Evolutionary conservation across 2,113 vertebrate species (phyloP), one percentile per base, ranked within the genome.

Genomic region (Damaliscus lunatus): DNA sequence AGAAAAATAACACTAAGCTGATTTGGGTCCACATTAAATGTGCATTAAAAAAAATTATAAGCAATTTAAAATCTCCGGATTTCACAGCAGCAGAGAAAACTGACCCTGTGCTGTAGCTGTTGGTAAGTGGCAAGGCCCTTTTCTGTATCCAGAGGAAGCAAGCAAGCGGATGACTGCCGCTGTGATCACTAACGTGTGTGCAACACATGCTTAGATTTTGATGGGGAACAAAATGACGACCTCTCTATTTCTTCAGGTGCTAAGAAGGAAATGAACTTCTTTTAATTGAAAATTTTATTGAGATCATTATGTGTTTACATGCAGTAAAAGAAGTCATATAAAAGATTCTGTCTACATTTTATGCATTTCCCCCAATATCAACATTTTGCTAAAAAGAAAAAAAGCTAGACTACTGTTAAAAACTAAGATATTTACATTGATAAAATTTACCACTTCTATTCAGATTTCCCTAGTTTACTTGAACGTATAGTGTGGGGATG

Each of bases 101-200:
- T 46, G 57, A 11, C 43, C n/a, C 52, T 27, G 16, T 8, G 13
- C 2, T 0, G 0, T 3, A 36, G 36, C 19, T 86, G 0, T 10
- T 74, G 33, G 3, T 2, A 25, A 64, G 53, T 4, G 19, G n/a
- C 31, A 31, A 23, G 33, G 6, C 1, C 33, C 21, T 31, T 14
- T 33, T 33, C 52, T 81, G 43, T 10, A 33, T 71, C 7, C 7
- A 5, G 16, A 87, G 64, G 6, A 19, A 23, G 15, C 29, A 10
- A 36, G 9, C 33, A 60, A 88, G 19, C 9, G 6, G 10, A 16
- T 3, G 4, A 31, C 10, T 4, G 6, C 7, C 2, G 0, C 1
- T 4, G 40, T n/a, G 67, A 82, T 12, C 1, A 11, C 27, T 50
- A 31, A 43, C 1, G 0, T 21, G 1, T 2, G 7, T 12, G 27